phyloP scores from a whole-genome alignment of 2,888 invertebrate genomes.

The Hecatera dysodea region DNA sequence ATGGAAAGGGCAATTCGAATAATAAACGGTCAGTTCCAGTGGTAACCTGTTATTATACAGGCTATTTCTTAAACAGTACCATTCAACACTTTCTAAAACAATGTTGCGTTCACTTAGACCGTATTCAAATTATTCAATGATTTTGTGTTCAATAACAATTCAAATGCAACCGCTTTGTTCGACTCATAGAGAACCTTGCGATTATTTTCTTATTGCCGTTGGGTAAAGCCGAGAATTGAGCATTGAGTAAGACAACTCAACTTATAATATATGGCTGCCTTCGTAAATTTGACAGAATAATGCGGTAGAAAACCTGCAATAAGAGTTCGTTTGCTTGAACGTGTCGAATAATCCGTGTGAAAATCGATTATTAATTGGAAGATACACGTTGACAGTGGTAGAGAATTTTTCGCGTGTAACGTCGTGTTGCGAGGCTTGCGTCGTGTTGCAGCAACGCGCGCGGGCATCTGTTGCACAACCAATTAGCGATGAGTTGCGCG shows the following conservation, averaged over 20 bases:
- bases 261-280: constrained; percentile 41
- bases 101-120: constrained; percentile 81
- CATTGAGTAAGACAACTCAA: constrained; percentile 23
- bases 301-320: constrained; percentile 39
- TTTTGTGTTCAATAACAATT: constrained; percentile 76
- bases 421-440: constrained; percentile 73
- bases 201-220: constrained; percentile 48
- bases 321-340: constrained; percentile 48
- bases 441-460: constrained; percentile 73
- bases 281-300: constrained; percentile 64
- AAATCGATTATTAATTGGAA: constrained; percentile 55
- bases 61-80: constrained; percentile 75
- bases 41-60: constrained; percentile 74
- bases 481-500: constrained; percentile 75
- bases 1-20: constrained; percentile 80
- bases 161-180: constrained; percentile 71
- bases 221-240: constrained; percentile 32
- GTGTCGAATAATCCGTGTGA: constrained; percentile 54
- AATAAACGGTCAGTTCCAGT: constrained; percentile 74
- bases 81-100: constrained; percentile 86
- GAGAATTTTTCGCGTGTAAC: constrained; percentile 35
- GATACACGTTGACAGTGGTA: constrained; percentile 20
- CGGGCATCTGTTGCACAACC: constrained; percentile 80
- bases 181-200: constrained; percentile 48
- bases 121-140: constrained; percentile 84